Conservation (phyloP, 2,888 invertebrate species). For the Endotricha flammealis region DNA sequence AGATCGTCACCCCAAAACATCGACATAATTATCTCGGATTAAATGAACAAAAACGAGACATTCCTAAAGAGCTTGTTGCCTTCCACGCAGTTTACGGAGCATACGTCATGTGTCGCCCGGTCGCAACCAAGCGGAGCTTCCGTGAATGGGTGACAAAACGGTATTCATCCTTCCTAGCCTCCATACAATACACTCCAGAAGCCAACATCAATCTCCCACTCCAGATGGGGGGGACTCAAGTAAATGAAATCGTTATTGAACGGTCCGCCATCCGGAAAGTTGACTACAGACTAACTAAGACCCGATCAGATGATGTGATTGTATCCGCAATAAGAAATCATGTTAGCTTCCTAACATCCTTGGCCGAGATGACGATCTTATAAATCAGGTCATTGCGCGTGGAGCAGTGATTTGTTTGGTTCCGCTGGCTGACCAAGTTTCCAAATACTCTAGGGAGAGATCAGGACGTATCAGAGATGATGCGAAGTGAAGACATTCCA, state of each 20-base stretch:
- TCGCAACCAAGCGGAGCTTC: slow-evolving; percentile 7
- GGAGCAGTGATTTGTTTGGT: too few relatives aligned
- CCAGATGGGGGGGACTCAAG: background rate
- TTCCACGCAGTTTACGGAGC: slow-evolving; percentile 8
- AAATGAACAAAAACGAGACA: background rate
- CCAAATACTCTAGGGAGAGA: too few relatives aligned
- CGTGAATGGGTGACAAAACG: slow-evolving; percentile 3
- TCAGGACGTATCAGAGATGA: too few relatives aligned
- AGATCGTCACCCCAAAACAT: background rate
- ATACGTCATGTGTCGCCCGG: slow-evolving; percentile 8
- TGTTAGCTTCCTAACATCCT: slow-evolving; percentile 3
- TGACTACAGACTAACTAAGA: background rate
- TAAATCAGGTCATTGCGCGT: too few relatives aligned
- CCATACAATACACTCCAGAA: slow-evolving; percentile 1
- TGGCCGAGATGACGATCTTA: slow-evolving; percentile 9
- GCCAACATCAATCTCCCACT: background rate
- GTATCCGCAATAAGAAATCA: slow-evolving; percentile 4
- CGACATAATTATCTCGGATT: background rate
- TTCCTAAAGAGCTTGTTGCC: background rate
- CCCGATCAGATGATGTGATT: background rate
- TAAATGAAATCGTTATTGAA: slow-evolving; percentile 5
- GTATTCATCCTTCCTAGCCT: slow-evolving; percentile 3
- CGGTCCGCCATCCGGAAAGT: slow-evolving; percentile 1
- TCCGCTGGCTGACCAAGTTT: too few relatives aligned
- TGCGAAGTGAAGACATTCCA: too few relatives aligned